Conservation (phyloP, 2,113 vertebrate genomes). For the Ammospiza nelsoni region DNA sequence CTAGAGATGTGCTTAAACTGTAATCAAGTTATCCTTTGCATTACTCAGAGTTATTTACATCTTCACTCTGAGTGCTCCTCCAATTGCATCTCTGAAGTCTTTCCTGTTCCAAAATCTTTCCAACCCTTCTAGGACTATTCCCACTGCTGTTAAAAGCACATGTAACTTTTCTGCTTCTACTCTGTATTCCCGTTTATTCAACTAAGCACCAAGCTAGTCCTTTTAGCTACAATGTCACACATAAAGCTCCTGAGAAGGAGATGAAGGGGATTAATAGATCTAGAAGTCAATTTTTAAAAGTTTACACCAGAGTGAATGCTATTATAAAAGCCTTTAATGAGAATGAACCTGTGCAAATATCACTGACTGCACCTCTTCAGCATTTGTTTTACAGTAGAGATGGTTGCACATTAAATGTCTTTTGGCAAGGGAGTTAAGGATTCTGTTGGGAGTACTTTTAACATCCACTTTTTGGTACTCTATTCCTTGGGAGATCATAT, state of each 20-base stretch:
- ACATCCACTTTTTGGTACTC: slow-evolving; percentile 13
- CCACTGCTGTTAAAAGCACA: neutral
- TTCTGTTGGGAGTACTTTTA: slow-evolving; percentile 7
- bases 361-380: slow-evolving; percentile 13
- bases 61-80: neutral
- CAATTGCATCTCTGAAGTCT: neutral
- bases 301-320: slow-evolving; percentile 41
- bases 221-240: slow-evolving; percentile 16
- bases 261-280: slow-evolving; percentile 30
- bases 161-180: neutral
- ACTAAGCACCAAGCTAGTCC: neutral
- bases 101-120: neutral
- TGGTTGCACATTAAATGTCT: slow-evolving; percentile 1
- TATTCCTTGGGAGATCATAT: neutral
- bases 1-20: neutral
- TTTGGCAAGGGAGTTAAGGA: slow-evolving; percentile 36
- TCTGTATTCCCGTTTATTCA: neutral
- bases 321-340: slow-evolving; percentile 51
- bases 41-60: neutral
- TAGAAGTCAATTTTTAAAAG: slow-evolving; percentile 44
- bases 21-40: neutral
- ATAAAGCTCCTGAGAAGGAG: neutral
- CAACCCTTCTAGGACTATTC: neutral
- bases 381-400: slow-evolving; percentile 49
- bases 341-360: slow-evolving; percentile 55